phyloP scores from a whole-genome alignment of 2,888 invertebrate species.

The Zele albiditarsus region DNA sequence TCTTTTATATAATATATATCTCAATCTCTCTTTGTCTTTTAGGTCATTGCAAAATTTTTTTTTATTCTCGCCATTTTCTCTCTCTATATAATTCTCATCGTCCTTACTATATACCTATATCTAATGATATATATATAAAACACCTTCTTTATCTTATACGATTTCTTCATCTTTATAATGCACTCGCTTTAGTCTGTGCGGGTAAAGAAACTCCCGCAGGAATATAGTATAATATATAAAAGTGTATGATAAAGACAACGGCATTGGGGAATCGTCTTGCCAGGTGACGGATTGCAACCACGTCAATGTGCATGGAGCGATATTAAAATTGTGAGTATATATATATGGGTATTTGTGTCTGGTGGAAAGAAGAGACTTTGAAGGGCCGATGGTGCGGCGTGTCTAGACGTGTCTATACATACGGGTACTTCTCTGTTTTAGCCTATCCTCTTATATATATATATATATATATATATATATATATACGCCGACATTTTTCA shows the following conservation, averaged over 20 bases:
- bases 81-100: neutral
- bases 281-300: neutral
- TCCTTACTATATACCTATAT: neutral
- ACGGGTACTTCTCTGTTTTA: neutral
- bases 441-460: neutral
- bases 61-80: neutral
- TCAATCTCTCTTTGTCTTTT: conserved; percentile 18
- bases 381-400: neutral
- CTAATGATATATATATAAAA: neutral
- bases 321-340: neutral
- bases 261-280: neutral
- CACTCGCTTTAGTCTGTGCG: neutral
- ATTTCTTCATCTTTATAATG: conserved; percentile 35
- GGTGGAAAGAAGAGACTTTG: neutral
- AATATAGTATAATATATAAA: neutral
- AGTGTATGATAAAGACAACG: conserved; percentile 13
- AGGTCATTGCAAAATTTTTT: conserved; percentile 27
- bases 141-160: conserved; percentile 19
- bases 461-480: conserved; percentile 8
- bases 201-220: no score
- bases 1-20: neutral
- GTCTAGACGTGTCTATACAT: neutral
- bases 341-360: neutral
- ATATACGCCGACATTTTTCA: conserved; percentile 31
- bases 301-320: neutral